These are phyloP conservation scores for Bryconaethiops microstoma DNA, from an alignment of 2,797 vertebrate genomes.

Conservation along the genomic window DNA sequence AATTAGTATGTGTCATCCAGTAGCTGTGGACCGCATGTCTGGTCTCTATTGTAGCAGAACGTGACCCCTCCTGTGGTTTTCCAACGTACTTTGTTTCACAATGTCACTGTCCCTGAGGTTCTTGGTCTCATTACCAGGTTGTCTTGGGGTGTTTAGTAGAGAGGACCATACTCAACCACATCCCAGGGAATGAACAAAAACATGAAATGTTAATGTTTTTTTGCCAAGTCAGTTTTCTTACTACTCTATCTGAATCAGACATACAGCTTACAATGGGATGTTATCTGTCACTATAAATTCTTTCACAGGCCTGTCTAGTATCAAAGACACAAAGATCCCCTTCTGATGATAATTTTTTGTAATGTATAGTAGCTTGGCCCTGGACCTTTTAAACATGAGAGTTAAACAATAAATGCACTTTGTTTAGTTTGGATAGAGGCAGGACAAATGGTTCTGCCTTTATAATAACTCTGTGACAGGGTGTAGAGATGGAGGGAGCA, in stretches of 20 bases:
- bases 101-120: constrained; percentile 58
- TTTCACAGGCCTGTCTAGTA: not conserved
- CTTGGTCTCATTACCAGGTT: constrained; percentile 33
- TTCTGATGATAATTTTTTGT: not conserved
- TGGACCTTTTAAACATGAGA: not conserved
- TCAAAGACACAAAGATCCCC: not conserved
- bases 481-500: not conserved
- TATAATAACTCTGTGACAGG: constrained; percentile 17
- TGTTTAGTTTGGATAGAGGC: not conserved
- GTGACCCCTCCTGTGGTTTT: constrained; percentile 16
- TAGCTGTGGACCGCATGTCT: not conserved
- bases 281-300: constrained; percentile 37
- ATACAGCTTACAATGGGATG: not conserved
- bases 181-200: constrained; percentile 22
- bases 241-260: not conserved
- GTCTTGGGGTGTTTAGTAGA: constrained; percentile 14
- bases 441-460: constrained; percentile 6
- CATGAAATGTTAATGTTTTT: not conserved
- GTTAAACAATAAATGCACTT: constrained; percentile 52
- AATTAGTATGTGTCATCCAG: constrained; percentile 32
- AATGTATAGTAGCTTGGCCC: not conserved
- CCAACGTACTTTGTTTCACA: constrained; percentile 21
- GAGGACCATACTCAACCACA: constrained; percentile 19
- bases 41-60: constrained; percentile 19
- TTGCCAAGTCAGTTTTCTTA: constrained; percentile 2